Base-by-base conservation (phyloP, 1,140 invertebrate species). In the Nymphalis io region DNA sequence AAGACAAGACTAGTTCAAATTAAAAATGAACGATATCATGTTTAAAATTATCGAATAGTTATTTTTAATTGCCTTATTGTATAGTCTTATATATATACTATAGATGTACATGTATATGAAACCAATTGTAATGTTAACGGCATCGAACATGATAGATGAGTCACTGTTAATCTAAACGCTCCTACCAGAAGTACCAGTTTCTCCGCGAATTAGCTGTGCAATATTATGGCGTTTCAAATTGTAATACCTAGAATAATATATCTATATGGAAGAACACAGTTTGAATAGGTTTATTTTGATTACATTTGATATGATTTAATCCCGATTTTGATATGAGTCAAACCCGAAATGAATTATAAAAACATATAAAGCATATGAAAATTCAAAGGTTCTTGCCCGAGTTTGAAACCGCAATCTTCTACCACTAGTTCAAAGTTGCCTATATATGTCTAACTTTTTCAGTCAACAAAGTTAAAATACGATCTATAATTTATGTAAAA, bases 81-180 rank as follows among this genome's bases (percentile, higher is more conserved):
- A n/a, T 39, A 39, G 38, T 39, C 38, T 11, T 11, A 5, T 39
- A 39, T 39, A 39, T 39, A 5, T 39, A 39, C 4, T 39, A 39
- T 5, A 39, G 38, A 27, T 51, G 44, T 39, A 64, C 38, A 20
- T 55, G 44, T 8, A 55, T 23, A 46, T 38, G 59, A 39, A 55
- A 18, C 66, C 55, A 68, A 68, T 68, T 68, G 66, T 68, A 13
- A 68, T 68, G 66, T 68, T 68, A 61, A 68, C 66, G 46, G 38
- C 58, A 44, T 60, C 46, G 23, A 66, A 23, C 40, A 68, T 33
- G 48, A 59, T 59, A 59, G 55, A 51, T 65, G 63, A 65, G 51
- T 65, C 63, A 65, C 40, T 27, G 38, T 23, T 48, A 55, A 64
- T 64, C 62, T 55, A 65, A 55, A 51, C 44, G 18, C 27, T 58